Conservation (phyloP, 1,140 invertebrate species). For the Propsilocerus akamusi region DNA sequence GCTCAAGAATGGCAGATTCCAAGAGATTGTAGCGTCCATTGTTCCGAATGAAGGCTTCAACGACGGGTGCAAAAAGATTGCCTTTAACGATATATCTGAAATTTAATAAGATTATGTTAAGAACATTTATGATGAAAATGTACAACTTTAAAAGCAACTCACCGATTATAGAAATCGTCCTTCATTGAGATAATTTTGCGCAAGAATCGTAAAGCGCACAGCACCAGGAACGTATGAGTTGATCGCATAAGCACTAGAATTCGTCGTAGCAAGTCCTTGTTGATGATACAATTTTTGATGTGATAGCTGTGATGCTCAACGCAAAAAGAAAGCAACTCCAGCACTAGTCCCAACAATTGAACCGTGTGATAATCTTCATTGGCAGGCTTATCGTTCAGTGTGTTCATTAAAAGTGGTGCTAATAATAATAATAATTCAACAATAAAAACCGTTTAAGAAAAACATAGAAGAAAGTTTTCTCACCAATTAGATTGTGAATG, state of each 20-base stretch:
- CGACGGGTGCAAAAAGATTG: conserved; percentile 86
- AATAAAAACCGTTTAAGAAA: neutral
- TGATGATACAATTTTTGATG: conserved; percentile 94
- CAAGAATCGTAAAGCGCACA: conserved; percentile 91
- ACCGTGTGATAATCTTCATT: conserved; percentile 93
- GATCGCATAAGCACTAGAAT: conserved; percentile 95
- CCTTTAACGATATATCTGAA: conserved; percentile 82
- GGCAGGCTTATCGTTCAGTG: conserved; percentile 64
- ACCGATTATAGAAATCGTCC: conserved; percentile 93
- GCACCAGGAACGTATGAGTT: conserved; percentile 91
- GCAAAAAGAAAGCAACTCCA: conserved; percentile 96
- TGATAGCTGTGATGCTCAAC: conserved; percentile 99
- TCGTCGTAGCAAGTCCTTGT: conserved; percentile 86
- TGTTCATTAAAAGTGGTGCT: conserved; percentile 81
- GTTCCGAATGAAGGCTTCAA: conserved; percentile 91
- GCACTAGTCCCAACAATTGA: conserved; percentile 80
- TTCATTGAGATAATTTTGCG: conserved; percentile 93
- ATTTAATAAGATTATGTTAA: neutral
- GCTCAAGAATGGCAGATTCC: conserved; percentile 96
- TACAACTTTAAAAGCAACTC: too few relatives aligned
- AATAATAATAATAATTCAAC: conserved; percentile 12
- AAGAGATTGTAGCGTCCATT: conserved; percentile 95
- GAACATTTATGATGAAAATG: neutral
- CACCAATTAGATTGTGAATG: conserved; percentile 84
- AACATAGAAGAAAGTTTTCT: conserved; percentile 16